These are phyloP conservation scores for Oscheius sp. DNA, from an alignment of 1,140 invertebrate genomes.

Conservation along the genomic window DNA sequence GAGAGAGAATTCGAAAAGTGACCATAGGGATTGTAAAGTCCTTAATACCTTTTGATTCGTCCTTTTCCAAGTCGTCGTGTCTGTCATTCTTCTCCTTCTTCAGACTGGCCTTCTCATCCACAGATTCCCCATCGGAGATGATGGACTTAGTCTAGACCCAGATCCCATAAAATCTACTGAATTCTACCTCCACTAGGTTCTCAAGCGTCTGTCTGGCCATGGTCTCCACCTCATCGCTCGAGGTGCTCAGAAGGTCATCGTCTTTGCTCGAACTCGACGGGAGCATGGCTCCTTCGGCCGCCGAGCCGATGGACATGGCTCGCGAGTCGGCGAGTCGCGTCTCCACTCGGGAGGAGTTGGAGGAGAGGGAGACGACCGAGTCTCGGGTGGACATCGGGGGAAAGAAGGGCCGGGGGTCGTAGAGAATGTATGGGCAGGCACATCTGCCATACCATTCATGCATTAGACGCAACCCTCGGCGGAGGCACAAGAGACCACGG, in stretches of 20 bases:
- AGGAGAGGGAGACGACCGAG: slow-evolving; percentile 47
- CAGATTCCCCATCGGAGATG: slow-evolving; percentile 16
- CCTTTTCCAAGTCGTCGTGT: slow-evolving; percentile 15
- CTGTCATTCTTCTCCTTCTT: slow-evolving; percentile 8
- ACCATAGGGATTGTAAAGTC: no score
- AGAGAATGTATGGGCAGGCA: not conserved
- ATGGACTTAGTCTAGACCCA: slow-evolving; percentile 33
- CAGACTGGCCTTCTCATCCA: not conserved
- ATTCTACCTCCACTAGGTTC: slow-evolving; percentile 31
- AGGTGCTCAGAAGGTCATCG: slow-evolving; percentile 42
- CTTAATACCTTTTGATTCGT: not conserved
- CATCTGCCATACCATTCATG: not conserved
- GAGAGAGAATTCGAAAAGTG: no score
- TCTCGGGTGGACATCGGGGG: slow-evolving; percentile 26
- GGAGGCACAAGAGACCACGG: no score
- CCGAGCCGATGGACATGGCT: slow-evolving; percentile 15
- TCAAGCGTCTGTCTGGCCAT: slow-evolving; percentile 43
- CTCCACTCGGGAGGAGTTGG: slow-evolving; percentile 30
- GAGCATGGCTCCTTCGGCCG: slow-evolving; percentile 44
- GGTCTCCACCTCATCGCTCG: slow-evolving; percentile 44
- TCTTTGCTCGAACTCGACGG: slow-evolving; percentile 44
- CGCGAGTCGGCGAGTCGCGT: slow-evolving; percentile 31
- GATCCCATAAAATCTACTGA: slow-evolving; percentile 6
- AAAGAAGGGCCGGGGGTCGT: not conserved
- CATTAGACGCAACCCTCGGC: no score